These are phyloP conservation scores for Netelia inedita DNA, from an alignment of 2,888 invertebrate genomes.

Conservation along the genomic window DNA sequence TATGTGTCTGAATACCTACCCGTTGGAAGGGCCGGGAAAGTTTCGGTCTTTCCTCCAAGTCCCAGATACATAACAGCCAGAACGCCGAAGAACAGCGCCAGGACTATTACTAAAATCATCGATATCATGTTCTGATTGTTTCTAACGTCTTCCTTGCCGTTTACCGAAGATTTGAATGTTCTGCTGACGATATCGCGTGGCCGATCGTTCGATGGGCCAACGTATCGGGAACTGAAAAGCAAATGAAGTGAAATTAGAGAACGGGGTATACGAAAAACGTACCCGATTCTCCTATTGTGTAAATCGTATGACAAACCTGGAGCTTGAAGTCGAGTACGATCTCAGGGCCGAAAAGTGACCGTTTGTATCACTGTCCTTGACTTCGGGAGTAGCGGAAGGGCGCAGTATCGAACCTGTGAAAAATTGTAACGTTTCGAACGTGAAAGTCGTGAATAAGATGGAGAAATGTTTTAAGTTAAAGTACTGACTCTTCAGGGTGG, in stretches of 20 bases:
- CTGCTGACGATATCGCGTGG: slow-evolving; percentile 78
- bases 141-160: slow-evolving; percentile 79
- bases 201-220: slow-evolving; percentile 77
- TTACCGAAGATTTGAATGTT: slow-evolving; percentile 75
- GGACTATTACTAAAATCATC: slow-evolving; percentile 82
- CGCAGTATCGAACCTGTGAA: slow-evolving; percentile 74
- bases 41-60: slow-evolving; percentile 83
- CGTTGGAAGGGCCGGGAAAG: slow-evolving; percentile 80
- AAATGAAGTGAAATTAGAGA: not conserved
- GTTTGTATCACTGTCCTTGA: slow-evolving; percentile 82
- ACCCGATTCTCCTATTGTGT: not conserved
- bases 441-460: slow-evolving; percentile 9
- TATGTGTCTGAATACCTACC: slow-evolving; percentile 82
- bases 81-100: slow-evolving; percentile 83
- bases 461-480: slow-evolving; percentile 16
- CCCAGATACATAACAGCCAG: slow-evolving; percentile 84
- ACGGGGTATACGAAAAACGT: not conserved
- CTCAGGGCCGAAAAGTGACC: slow-evolving; percentile 81
- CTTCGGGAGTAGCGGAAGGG: slow-evolving; percentile 74
- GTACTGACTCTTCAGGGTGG: slow-evolving; percentile 78
- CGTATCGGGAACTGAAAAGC: slow-evolving; percentile 75
- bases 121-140: slow-evolving; percentile 84
- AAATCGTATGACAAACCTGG: slow-evolving; percentile 75
- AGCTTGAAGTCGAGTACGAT: slow-evolving; percentile 77
- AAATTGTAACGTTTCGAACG: not conserved